phyloP scores from a whole-genome alignment of 2,888 invertebrate species.

The Lottia gigantea region DNA sequence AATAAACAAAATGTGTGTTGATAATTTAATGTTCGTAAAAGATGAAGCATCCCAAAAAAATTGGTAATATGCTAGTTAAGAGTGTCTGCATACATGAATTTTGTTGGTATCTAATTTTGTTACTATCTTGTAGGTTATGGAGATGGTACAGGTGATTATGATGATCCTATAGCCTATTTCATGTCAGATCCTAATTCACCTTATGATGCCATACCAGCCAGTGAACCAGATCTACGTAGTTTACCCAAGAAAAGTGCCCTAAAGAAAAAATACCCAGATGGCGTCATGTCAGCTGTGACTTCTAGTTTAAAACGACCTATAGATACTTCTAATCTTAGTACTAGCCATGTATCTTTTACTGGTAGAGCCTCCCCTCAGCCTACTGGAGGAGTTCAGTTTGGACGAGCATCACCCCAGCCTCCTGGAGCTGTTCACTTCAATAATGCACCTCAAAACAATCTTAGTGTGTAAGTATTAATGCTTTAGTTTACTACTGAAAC shows the following conservation, averaged over 20 bases:
- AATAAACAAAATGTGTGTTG: no score
- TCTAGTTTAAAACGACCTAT: constrained; percentile 18
- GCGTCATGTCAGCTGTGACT: constrained; percentile 19
- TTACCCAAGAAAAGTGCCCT: constrained; percentile 68
- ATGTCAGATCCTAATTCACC: constrained; percentile 21
- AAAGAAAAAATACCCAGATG: constrained; percentile 43
- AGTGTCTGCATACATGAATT: no score
- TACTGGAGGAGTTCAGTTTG: background rate
- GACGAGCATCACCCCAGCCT: no score
- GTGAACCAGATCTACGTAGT: constrained; percentile 68
- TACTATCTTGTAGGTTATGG: background rate
- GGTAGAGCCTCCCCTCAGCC: constrained; percentile 16
- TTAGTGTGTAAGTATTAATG: no score
- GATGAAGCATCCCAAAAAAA: no score
- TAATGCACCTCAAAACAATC: no score
- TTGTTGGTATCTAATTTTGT: no score
- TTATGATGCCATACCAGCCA: constrained; percentile 61
- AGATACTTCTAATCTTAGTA: background rate
- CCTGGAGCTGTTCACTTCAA: no score
- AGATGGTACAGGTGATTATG: constrained; percentile 6
- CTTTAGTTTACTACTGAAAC: no score
- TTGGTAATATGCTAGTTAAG: no score
- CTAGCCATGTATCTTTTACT: constrained; percentile 1
- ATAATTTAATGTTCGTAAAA: no score
- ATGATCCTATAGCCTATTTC: background rate